These are phyloP conservation scores for Rhopalosiphum maidis DNA, from an alignment of 1,140 invertebrate genomes.

Conservation along the genomic window DNA sequence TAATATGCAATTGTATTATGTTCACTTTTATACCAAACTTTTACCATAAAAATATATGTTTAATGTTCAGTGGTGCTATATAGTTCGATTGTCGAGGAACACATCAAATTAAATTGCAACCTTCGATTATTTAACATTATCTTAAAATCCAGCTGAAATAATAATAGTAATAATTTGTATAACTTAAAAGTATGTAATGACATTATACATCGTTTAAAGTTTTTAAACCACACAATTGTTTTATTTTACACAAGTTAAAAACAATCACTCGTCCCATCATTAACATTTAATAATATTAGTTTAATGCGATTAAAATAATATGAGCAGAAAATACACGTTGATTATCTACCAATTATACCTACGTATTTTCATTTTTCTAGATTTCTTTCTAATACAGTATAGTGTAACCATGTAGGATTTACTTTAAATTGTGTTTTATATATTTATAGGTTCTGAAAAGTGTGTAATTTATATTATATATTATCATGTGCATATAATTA, in stretches of 20 bases:
- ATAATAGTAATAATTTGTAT: background rate
- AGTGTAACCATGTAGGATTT: background rate
- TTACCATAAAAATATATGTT: background rate
- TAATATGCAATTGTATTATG: constrained; percentile 7
- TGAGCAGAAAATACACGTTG: background rate
- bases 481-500: background rate
- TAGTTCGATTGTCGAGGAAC: background rate
- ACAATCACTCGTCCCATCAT: background rate
- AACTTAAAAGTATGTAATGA: too few relatives aligned
- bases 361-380: background rate
- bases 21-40: background rate
- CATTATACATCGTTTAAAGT: background rate
- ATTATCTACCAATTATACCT: background rate
- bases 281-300: background rate
- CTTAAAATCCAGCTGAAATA: background rate
- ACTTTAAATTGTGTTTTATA: background rate
- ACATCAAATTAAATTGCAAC: background rate
- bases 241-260: background rate
- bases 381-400: background rate
- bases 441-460: background rate
- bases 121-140: background rate
- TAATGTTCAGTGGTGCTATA: background rate
- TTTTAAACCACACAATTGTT: background rate
- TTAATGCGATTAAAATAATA: background rate
- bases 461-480: background rate